These are phyloP conservation scores for Saguinus midas DNA, from an alignment of 2,113 vertebrate species.

Conservation along the genomic window DNA sequence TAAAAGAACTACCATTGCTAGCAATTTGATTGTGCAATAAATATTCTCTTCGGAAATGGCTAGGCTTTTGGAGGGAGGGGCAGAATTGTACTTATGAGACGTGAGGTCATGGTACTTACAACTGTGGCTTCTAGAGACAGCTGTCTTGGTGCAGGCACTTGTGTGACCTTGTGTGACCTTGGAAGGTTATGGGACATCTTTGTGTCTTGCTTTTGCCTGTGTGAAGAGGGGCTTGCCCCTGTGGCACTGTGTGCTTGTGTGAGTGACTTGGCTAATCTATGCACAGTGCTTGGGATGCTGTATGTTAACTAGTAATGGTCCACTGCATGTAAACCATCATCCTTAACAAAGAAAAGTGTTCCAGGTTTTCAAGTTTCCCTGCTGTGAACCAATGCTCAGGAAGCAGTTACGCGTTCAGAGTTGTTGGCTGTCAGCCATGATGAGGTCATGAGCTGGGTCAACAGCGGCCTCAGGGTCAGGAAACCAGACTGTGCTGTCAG, in stretches of 20 bases:
- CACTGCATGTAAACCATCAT: not conserved
- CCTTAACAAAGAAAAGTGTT: not conserved
- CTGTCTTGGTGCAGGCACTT: not conserved
- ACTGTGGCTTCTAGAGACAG: not conserved
- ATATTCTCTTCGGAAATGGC: not conserved
- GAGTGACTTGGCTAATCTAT: not conserved
- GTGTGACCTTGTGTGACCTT: not conserved
- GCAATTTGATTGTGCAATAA: not conserved
- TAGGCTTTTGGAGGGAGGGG: not conserved
- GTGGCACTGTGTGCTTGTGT: rapidly evolving
- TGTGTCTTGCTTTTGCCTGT: not conserved
- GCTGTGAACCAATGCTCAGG: not conserved
- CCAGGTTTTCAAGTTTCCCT: not conserved
- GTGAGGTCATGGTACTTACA: not conserved
- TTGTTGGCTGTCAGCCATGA: not conserved
- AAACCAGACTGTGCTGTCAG: not conserved
- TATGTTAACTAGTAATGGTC: not conserved
- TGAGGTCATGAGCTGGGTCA: not conserved
- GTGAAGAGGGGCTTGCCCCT: not conserved
- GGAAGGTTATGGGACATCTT: not conserved
- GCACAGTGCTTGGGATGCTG: not conserved
- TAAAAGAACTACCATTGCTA: not conserved
- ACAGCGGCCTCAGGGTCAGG: not conserved
- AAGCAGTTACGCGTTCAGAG: not conserved
- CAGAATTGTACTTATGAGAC: rapidly evolving